These are phyloP conservation scores for Elysia crispata DNA, from an alignment of 2,888 invertebrate genomes.

Conservation along the genomic window DNA sequence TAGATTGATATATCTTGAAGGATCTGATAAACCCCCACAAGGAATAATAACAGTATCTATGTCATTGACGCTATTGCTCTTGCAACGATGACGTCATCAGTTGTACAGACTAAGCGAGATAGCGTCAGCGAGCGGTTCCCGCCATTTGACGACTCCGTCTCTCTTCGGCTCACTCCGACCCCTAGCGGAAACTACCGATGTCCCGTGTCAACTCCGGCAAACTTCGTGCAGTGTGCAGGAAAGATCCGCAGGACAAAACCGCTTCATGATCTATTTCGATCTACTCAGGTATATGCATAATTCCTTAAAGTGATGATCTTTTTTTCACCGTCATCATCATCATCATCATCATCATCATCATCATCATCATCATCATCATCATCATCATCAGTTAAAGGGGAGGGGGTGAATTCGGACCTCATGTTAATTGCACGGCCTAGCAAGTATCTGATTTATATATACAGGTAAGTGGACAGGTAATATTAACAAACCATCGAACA, in stretches of 20 bases:
- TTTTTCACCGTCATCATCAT: background rate
- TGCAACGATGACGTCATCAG: background rate
- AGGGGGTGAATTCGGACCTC: too few species aligned
- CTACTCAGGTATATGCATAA: background rate
- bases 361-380: background rate
- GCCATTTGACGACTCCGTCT: background rate
- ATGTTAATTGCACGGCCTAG: too few species aligned
- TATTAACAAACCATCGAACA: too few species aligned
- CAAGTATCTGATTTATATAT: too few species aligned
- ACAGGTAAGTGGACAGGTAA: too few species aligned
- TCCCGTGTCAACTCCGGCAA: conserved; percentile 38
- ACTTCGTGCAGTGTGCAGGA: background rate
- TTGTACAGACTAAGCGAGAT: too few species aligned
- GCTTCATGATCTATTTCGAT: background rate
- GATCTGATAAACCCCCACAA: too few species aligned
- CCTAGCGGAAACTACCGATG: conserved; percentile 39
- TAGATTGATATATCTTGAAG: too few species aligned
- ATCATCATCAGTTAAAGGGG: background rate
- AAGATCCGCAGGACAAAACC: too few species aligned
- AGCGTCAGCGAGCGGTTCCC: background rate
- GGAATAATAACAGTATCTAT: background rate
- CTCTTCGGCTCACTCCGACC: conserved; percentile 15
- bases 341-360: background rate
- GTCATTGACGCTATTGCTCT: background rate
- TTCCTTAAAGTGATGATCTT: background rate